Evolutionary conservation across 92 coral and sea anemone species (phyloP).

Genomic region (Ricordea florida): DNA sequence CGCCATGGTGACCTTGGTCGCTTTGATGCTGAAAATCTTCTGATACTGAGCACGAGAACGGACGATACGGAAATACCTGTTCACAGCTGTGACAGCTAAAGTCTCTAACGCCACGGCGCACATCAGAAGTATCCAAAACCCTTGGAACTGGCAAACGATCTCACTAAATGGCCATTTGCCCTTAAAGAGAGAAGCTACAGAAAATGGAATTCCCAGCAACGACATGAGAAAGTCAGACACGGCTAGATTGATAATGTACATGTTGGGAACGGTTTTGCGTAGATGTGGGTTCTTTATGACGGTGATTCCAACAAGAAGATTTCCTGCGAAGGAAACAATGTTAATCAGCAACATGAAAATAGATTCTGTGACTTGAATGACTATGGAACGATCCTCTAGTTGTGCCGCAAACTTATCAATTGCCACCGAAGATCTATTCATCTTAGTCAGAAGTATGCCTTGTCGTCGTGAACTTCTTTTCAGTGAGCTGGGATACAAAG

Average conservation of each 20-base stretch:
- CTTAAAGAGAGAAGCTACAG: slow-evolving; percentile 34
- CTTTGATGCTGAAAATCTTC: slow-evolving; percentile 51
- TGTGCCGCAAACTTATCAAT: too few species aligned
- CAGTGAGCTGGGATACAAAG: too few species aligned
- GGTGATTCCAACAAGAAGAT: slow-evolving; percentile 60
- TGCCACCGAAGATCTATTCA: too few species aligned
- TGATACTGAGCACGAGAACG: slow-evolving; percentile 57
- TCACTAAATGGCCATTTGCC: slow-evolving; percentile 59
- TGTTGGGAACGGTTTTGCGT: slow-evolving; percentile 63
- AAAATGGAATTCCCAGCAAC: slow-evolving; percentile 51
- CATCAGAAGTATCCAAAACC: slow-evolving; percentile 63
- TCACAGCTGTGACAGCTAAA: slow-evolving; percentile 72
- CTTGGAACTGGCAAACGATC: slow-evolving; percentile 66
- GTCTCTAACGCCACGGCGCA: slow-evolving; percentile 73
- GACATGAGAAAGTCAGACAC: slow-evolving; percentile 74
- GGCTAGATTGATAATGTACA: slow-evolving; percentile 67
- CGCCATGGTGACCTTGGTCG: slow-evolving; percentile 63
- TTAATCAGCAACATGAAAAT: slow-evolving; percentile 53
- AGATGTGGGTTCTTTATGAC: slow-evolving; percentile 59
- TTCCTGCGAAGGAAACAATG: slow-evolving; percentile 53
- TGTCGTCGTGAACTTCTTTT: too few species aligned
- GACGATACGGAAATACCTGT: slow-evolving; percentile 57
- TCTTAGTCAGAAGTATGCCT: too few species aligned
- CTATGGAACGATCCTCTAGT: too few species aligned
- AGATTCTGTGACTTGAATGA: slow-evolving; percentile 34